Evolutionary conservation across 2,888 invertebrate genomes (phyloP), one percentile per base, ranked within the genome.

Genomic region (Augochlorella aurata): DNA sequence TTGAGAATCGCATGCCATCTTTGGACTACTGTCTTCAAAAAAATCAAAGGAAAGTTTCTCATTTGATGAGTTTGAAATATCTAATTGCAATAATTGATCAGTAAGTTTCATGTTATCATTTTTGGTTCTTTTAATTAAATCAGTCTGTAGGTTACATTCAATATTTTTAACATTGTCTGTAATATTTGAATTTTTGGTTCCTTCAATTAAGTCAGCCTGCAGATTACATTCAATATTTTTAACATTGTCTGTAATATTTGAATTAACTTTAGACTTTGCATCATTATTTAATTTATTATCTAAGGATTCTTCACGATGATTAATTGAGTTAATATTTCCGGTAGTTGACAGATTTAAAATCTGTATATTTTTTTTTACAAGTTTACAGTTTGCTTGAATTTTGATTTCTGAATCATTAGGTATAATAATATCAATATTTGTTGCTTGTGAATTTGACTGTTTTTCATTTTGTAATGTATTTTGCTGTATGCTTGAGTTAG

Each of bases 21-120:
- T 83, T 2, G 74, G 68, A 69, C 54, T 77, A 38, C 73, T 83
- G 29, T 73, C 45, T 14, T 87, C 70, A n/a, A 87, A 77, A 18
- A 83, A 77, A 29, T 78, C 69, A 18, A 65, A 68, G 0, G 75
- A 82, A 18, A 82, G 16, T 54, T 63, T 73, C 21, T 58, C 52
- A 5, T 2, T 44, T 21, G 47, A 0, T n/a, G 54, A 71, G 50
- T 77, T 21, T 5, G 5, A 45, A 50, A 80, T 61, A 21, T 77
- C 54, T 44, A 75, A 38, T 49, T 78, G 76, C n/a, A 71, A 63
- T 63, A 85, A 52, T 52, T 68, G 65, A 44, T 82, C 75, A 14
- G 72, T 73, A n/a, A 69, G 61, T 21, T 66, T 71, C 44, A 63
- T 52, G 58, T 49, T 10, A 18, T 66, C 66, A 65, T 49, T 77